Conservation (phyloP, 2,113 vertebrate species). For the Varanus salvator region DNA sequence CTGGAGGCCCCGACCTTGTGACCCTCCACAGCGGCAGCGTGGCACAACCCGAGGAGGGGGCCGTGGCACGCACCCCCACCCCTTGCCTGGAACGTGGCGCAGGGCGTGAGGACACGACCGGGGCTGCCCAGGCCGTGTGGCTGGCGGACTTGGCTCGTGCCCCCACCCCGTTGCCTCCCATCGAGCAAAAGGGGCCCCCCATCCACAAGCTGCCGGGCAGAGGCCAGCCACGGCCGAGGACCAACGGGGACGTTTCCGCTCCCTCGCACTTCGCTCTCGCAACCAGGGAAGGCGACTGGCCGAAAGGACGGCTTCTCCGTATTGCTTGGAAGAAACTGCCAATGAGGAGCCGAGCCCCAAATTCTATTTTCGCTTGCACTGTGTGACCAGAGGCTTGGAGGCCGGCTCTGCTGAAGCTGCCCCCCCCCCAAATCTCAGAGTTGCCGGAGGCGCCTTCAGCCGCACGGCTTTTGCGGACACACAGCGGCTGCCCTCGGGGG, state of each 20-base stretch:
- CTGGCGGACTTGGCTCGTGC: neutral
- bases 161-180: no score
- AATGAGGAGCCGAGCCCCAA: conserved; percentile 69
- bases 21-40: neutral
- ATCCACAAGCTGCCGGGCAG: neutral
- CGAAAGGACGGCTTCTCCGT: conserved; percentile 59
- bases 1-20: neutral
- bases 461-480: accelerated
- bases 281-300: neutral
- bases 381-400: conserved; percentile 35
- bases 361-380: conserved; percentile 51
- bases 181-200: no score
- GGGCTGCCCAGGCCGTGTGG: neutral
- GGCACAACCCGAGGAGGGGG: neutral
- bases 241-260: conserved; percentile 27
- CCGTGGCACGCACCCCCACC: no score
- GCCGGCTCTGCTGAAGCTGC: conserved; percentile 53
- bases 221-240: conserved; percentile 38
- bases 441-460: conserved; percentile 5
- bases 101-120: neutral
- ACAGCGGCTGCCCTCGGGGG: neutral
- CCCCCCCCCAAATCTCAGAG: conserved; percentile 6
- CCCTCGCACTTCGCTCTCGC: conserved; percentile 27
- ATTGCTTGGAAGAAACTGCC: conserved; percentile 55
- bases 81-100: neutral